These are phyloP conservation scores for Sprattus sprattus DNA, from an alignment of 2,113 vertebrate genomes.

Conservation along the genomic window DNA sequence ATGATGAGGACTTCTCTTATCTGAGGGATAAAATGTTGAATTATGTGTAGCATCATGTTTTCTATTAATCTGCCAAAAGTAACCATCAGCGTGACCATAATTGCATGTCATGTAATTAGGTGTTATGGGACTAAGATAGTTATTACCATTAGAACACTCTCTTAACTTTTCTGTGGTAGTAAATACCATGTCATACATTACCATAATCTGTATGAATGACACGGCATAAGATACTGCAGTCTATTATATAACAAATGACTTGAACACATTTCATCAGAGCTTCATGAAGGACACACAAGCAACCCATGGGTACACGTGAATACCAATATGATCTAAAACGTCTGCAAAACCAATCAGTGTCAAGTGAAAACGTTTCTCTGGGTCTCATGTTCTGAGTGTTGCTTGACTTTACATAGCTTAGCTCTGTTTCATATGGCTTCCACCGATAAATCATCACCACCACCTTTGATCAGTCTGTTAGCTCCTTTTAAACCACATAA, in stretches of 20 bases:
- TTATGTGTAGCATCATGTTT: constrained; percentile 29
- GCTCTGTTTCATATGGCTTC: background rate
- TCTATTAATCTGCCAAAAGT: constrained; percentile 17
- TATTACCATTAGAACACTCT: background rate
- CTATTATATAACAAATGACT: background rate
- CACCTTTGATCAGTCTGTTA: constrained; percentile 8
- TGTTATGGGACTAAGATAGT: background rate
- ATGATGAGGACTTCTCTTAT: background rate
- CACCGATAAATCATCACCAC: background rate
- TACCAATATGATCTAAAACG: background rate
- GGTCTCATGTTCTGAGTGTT: background rate
- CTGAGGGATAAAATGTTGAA: background rate
- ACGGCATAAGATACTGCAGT: background rate
- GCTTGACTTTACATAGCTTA: background rate
- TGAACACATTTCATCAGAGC: background rate
- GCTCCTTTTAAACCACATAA: background rate
- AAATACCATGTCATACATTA: background rate
- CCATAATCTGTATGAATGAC: background rate
- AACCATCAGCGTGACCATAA: background rate
- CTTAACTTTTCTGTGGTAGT: background rate
- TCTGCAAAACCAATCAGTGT: background rate
- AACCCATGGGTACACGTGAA: background rate
- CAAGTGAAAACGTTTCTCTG: background rate
- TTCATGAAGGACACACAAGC: background rate
- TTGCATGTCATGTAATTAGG: background rate